Conservation (phyloP, 2,797 vertebrate species). For the Neopelma chrysocephalum region DNA sequence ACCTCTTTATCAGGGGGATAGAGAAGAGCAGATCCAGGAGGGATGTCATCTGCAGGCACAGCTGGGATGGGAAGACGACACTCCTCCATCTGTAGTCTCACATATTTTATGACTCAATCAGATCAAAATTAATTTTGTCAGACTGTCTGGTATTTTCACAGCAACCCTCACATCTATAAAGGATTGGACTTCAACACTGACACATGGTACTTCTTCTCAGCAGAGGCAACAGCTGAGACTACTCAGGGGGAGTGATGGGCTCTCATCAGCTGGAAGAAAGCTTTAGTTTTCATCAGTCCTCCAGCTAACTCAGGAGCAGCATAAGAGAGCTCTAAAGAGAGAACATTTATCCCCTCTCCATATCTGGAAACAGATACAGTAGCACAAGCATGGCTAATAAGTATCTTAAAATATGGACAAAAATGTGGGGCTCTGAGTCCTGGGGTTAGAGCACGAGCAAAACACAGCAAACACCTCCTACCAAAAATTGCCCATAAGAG, state of each 20-base stretch:
- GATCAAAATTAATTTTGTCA: not conserved
- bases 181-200: fast-evolving
- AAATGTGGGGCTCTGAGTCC: not conserved
- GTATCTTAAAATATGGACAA: not conserved
- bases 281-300: not conserved
- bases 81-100: not conserved
- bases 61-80: not conserved
- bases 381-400: not conserved
- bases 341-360: not conserved
- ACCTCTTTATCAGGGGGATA: not conserved
- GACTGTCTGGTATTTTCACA: not conserved
- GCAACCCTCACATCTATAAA: not conserved
- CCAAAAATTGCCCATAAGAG: not conserved
- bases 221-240: not conserved
- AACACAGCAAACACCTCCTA: not conserved
- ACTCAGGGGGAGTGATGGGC: not conserved
- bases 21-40: not conserved
- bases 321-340: not conserved
- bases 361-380: not conserved
- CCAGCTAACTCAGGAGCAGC: not conserved
- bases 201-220: not conserved
- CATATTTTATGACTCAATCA: not conserved
- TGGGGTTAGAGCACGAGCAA: not conserved
- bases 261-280: not conserved
- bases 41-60: not conserved